A percentile compares a stretch with the other conserved stretches of the same genome.
Conservation (phyloP, 2,113 vertebrate species). For the Myrmophylax atrothorax region DNA sequence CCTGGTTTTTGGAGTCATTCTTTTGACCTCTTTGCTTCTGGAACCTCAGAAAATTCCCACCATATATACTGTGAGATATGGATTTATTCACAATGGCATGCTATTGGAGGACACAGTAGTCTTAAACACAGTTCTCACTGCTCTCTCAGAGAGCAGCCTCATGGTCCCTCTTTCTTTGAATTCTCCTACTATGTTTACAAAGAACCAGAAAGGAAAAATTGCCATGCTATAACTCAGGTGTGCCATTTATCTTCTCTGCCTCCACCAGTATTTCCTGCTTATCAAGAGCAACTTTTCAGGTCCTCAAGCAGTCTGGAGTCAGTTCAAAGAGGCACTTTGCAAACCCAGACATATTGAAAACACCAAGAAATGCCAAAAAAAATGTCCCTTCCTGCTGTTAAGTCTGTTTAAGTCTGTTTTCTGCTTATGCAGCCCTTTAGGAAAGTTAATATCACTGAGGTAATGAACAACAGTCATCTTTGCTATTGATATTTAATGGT, state of each 20-base stretch:
- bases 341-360: not conserved
- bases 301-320: not conserved
- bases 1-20: not conserved
- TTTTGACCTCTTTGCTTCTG: not conserved
- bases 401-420: not conserved
- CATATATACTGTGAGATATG: not conserved
- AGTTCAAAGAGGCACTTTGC: not conserved
- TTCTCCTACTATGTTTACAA: not conserved
- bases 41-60: not conserved
- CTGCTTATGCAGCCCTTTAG: not conserved
- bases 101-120: not conserved
- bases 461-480: not conserved
- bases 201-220: not conserved
- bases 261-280: not conserved
- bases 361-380: not conserved
- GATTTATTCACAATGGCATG: not conserved
- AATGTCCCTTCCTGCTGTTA: not conserved
- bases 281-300: not conserved
- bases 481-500: not conserved
- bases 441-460: not conserved
- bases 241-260: not conserved
- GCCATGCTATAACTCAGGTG: not conserved
- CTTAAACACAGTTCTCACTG: not conserved
- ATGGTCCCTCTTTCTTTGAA: not conserved
- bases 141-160: not conserved